Conservation (phyloP, 1,140 invertebrate species). For the Dryas iulia region DNA sequence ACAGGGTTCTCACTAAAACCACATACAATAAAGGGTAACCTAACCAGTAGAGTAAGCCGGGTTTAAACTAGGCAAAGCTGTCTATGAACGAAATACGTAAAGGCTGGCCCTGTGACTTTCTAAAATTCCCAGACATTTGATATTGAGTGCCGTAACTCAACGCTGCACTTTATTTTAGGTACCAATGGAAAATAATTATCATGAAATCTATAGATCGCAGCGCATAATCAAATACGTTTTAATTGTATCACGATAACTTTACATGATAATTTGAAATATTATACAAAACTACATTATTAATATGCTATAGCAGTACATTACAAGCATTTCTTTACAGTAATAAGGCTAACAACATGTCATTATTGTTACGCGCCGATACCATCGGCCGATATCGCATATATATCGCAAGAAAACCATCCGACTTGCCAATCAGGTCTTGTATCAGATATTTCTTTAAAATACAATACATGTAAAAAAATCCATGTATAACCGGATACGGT, state of each 20-base stretch:
- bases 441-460: constrained; percentile 19
- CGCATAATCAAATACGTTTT: background rate
- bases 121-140: too few relatives aligned
- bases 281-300: background rate
- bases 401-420: constrained; percentile 9
- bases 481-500: background rate
- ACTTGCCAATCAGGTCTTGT: constrained; percentile 7
- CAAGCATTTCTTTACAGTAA: background rate
- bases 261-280: background rate
- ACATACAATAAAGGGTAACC: too few relatives aligned
- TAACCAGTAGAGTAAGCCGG: too few relatives aligned
- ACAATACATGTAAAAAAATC: background rate
- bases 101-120: too few relatives aligned
- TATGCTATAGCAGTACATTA: background rate
- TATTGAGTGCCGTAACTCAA: too few relatives aligned
- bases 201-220: too few relatives aligned
- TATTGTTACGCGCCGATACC: constrained; percentile 2
- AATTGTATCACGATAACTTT: too few relatives aligned
- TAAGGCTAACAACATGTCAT: constrained; percentile 3
- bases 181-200: too few relatives aligned
- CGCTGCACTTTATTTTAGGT: too few relatives aligned
- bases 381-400: constrained; percentile 1
- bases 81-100: too few relatives aligned
- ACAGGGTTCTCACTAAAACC: too few relatives aligned
- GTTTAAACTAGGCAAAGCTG: too few relatives aligned